A percentile compares a stretch with the other conserved stretches of the same genome.
Evolutionary conservation across 2,113 vertebrate genomes (phyloP).

Genomic region (Vireo altiloquus): DNA sequence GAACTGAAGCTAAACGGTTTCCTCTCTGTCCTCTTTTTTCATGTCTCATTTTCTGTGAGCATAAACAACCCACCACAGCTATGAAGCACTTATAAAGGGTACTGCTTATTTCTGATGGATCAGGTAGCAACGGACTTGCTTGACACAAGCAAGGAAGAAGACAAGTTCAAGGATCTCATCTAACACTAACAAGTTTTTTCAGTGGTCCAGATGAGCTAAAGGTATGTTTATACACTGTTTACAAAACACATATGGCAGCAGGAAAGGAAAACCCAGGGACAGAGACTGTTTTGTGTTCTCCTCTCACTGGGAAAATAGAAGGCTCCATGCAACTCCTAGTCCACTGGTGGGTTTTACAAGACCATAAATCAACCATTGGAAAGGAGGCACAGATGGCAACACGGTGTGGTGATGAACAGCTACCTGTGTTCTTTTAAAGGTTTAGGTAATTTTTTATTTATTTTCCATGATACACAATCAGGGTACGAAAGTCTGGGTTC

Average conservation of each 20-base stretch:
- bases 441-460: background rate
- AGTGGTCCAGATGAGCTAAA: background rate
- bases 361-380: background rate
- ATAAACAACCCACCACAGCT: background rate
- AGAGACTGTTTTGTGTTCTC: background rate
- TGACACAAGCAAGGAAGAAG: background rate
- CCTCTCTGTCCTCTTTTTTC: background rate
- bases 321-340: background rate
- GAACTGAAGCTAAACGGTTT: background rate
- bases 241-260: background rate
- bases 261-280: background rate
- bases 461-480: background rate
- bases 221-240: background rate
- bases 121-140: background rate
- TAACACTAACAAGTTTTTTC: background rate
- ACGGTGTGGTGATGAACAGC: rapidly evolving
- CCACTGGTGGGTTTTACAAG: background rate
- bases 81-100: background rate
- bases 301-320: rapidly evolving
- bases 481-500: background rate
- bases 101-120: background rate
- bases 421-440: background rate
- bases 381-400: background rate
- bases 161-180: background rate
- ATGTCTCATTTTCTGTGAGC: background rate